Evolutionary conservation across 2,113 vertebrate genomes (phyloP).

Genomic region (Calonectris borealis): DNA sequence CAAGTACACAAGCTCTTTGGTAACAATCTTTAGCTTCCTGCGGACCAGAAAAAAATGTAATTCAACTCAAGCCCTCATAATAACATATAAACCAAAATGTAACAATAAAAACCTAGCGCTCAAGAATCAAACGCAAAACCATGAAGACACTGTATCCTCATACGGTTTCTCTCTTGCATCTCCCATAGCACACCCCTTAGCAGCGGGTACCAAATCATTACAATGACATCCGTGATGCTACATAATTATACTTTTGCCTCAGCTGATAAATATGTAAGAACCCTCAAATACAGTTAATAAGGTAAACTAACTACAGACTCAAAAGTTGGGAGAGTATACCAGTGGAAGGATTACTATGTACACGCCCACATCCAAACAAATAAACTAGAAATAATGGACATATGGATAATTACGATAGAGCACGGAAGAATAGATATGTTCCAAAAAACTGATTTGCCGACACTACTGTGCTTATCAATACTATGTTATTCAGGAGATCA

Average conservation of each 20-base stretch:
- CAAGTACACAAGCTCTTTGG: background rate
- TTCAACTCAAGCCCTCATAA: background rate
- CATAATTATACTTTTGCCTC: background rate
- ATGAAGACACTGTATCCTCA: fast-evolving
- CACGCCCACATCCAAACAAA: background rate
- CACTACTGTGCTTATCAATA: background rate
- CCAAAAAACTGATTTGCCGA: background rate
- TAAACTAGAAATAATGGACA: background rate
- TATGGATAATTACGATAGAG: background rate
- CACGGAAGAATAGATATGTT: background rate
- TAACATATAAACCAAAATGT: background rate
- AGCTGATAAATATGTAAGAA: background rate
- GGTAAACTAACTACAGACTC: background rate
- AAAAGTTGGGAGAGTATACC: background rate
- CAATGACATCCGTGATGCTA: background rate
- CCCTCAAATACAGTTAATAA: background rate
- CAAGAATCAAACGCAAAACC: background rate
- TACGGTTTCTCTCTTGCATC: background rate
- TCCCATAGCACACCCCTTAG: background rate
- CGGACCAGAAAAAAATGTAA: fast-evolving
- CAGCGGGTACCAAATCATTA: background rate
- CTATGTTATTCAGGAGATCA: background rate
- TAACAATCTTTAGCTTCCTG: background rate
- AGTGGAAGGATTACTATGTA: background rate
- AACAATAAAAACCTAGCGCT: background rate